Conservation (phyloP, 2,797 vertebrate genomes). For the Epinephelus coioides region DNA sequence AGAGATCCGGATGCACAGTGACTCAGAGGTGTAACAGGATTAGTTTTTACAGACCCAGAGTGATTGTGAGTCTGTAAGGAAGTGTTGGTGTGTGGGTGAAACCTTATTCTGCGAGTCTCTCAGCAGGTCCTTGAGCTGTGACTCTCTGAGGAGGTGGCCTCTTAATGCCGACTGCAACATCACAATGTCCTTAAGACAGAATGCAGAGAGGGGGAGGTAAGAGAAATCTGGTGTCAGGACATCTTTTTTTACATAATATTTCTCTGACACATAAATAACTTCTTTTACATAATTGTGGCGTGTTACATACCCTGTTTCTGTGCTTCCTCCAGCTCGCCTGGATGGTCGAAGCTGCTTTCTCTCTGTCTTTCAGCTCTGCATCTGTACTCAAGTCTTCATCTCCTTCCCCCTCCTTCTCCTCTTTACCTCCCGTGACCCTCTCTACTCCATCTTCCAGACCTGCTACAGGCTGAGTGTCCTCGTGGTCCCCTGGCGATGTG, state of each 20-base stretch:
- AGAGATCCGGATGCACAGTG: not conserved
- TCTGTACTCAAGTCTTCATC: not conserved
- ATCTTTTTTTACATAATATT: slow-evolving; percentile 19
- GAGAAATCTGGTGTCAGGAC: slow-evolving; percentile 18
- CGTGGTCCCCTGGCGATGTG: slow-evolving; percentile 43
- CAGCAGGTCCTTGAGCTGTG: slow-evolving; percentile 64
- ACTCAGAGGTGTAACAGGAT: not conserved
- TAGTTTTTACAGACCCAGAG: not conserved
- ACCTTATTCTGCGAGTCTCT: slow-evolving; percentile 80
- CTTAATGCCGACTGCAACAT: slow-evolving; percentile 89
- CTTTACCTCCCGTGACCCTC: slow-evolving; percentile 46
- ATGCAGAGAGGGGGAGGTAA: slow-evolving; percentile 11
- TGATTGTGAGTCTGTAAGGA: not conserved
- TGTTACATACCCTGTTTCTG: slow-evolving; percentile 80
- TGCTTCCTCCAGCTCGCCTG: slow-evolving; percentile 87
- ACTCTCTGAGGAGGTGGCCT: slow-evolving; percentile 86
- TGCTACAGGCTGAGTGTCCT: slow-evolving; percentile 62
- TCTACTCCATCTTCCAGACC: slow-evolving; percentile 68
- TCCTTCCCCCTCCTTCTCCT: slow-evolving; percentile 26
- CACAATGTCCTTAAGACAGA: slow-evolving; percentile 78
- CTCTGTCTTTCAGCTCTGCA: slow-evolving; percentile 28
- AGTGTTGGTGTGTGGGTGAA: slow-evolving; percentile 15
- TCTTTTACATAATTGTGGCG: slow-evolving; percentile 17
- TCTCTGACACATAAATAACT: slow-evolving; percentile 10
- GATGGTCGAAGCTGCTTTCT: slow-evolving; percentile 84